A percentile compares a stretch with the other conserved stretches of the same genome.
phyloP scores from a whole-genome alignment of 2,797 vertebrate species.

The Amblyraja radiata region DNA sequence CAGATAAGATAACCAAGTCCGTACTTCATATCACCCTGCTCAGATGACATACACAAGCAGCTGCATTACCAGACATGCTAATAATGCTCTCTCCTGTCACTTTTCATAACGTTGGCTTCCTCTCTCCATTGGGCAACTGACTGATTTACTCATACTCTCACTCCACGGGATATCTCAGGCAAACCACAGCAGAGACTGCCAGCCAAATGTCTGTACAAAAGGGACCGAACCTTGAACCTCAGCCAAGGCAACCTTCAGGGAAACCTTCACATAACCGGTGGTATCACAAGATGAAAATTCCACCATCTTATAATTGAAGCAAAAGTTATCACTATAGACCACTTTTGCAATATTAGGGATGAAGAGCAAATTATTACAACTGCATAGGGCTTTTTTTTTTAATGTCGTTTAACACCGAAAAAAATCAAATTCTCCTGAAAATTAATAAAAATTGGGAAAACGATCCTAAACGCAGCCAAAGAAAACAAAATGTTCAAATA shows the following conservation, averaged over 20 bases:
- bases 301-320: neutral
- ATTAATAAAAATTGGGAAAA: too few relatives aligned
- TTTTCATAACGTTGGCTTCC: slow-evolving; percentile 19
- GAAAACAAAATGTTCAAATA: neutral
- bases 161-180: neutral
- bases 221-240: slow-evolving; percentile 11
- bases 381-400: too few relatives aligned
- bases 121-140: neutral
- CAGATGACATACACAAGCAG: slow-evolving; percentile 18
- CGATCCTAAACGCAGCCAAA: too few relatives aligned
- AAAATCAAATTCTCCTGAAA: too few relatives aligned
- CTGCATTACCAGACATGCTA: slow-evolving; percentile 28
- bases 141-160: neutral
- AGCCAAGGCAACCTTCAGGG: neutral
- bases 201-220: neutral
- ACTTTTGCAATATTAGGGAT: neutral
- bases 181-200: neutral
- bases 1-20: neutral
- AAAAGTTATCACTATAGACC: neutral
- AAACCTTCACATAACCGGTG: neutral
- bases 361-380: neutral
- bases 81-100: slow-evolving; percentile 17
- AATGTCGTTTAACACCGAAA: too few relatives aligned
- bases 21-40: neutral
- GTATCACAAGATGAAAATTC: neutral